A percentile compares a stretch with the other conserved stretches of the same genome.
phyloP scores from a whole-genome alignment of 2,888 invertebrate species.

The Phorcus lineatus region DNA sequence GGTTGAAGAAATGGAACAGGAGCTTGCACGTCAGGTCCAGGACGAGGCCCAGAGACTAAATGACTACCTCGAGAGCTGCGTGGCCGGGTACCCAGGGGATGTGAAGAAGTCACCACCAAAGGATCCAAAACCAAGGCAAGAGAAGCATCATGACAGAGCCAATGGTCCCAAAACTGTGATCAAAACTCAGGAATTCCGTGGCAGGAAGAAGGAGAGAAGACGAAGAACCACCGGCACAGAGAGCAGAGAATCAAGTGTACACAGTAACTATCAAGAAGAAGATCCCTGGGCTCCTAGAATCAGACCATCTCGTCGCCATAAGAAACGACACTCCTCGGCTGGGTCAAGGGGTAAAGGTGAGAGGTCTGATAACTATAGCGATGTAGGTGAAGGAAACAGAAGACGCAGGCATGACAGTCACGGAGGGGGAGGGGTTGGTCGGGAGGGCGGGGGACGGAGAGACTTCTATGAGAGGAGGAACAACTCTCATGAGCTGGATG shows the following conservation, averaged over 20 bases:
- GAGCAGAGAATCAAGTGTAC: slow-evolving; percentile 53
- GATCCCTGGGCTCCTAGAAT: slow-evolving; percentile 35
- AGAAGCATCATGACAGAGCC: not conserved
- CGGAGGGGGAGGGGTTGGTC: slow-evolving; percentile 14
- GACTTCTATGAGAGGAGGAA: slow-evolving; percentile 29
- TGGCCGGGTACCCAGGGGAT: slow-evolving; percentile 3
- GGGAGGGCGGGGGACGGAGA: slow-evolving; percentile 22
- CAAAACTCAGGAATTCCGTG: slow-evolving; percentile 23
- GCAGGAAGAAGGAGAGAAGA: slow-evolving; percentile 27
- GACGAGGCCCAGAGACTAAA: slow-evolving; percentile 65
- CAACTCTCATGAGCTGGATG: slow-evolving; percentile 26
- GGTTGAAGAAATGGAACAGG: slow-evolving; percentile 64
- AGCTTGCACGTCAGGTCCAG: slow-evolving; percentile 64
- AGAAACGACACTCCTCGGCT: slow-evolving; percentile 44
- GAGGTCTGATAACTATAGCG: slow-evolving; percentile 28
- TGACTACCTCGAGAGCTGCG: slow-evolving; percentile 56
- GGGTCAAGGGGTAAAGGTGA: slow-evolving; percentile 32
- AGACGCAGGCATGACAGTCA: slow-evolving; percentile 32
- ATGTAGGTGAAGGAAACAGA: slow-evolving; percentile 34
- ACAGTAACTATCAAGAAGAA: slow-evolving; percentile 44
- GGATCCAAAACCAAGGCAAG: not conserved
- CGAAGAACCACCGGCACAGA: slow-evolving; percentile 28
- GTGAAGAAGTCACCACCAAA: not conserved
- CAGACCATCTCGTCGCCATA: slow-evolving; percentile 35
- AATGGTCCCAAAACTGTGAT: not conserved